A percentile compares a stretch with the other conserved stretches of the same genome.
These are phyloP conservation scores for Sialis fuliginosa DNA, from an alignment of 2,888 invertebrate genomes.

Conservation along the genomic window DNA sequence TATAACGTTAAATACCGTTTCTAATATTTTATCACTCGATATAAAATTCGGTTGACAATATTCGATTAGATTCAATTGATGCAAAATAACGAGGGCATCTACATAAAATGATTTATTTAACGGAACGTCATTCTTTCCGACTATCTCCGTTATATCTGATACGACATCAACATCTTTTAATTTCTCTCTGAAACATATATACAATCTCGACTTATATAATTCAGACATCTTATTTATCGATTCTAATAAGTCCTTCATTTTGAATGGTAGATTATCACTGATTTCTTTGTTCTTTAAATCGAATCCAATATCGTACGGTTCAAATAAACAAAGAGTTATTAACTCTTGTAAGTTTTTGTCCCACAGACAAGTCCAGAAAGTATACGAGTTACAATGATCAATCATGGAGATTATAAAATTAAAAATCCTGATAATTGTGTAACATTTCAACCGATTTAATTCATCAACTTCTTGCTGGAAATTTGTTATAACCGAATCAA, in stretches of 20 bases:
- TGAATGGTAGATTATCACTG: background rate
- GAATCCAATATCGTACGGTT: conserved; percentile 12
- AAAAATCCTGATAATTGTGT: background rate
- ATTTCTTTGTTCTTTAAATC: conserved; percentile 7
- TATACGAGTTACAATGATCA: background rate
- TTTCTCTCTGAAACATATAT: no score
- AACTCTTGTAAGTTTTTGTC: conserved; percentile 13
- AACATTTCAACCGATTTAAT: conserved; percentile 1
- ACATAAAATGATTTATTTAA: no score
- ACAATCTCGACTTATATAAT: no score
- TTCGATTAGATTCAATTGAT: no score
- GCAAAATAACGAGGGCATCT: no score
- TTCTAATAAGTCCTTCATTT: conserved; percentile 4
- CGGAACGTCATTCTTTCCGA: no score
- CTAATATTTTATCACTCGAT: no score
- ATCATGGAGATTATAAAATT: background rate
- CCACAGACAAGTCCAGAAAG: conserved; percentile 9
- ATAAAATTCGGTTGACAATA: no score
- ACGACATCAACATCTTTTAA: no score
- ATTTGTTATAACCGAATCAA: background rate
- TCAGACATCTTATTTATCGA: conserved; percentile 1
- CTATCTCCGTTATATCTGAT: no score
- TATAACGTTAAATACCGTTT: no score
- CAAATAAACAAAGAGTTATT: conserved; percentile 13
- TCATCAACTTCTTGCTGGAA: background rate